Percentiles rank a stretch among this genome's conserved stretches.
phyloP scores from a whole-genome alignment of 2,888 invertebrate species.

The Dicycla oo region DNA sequence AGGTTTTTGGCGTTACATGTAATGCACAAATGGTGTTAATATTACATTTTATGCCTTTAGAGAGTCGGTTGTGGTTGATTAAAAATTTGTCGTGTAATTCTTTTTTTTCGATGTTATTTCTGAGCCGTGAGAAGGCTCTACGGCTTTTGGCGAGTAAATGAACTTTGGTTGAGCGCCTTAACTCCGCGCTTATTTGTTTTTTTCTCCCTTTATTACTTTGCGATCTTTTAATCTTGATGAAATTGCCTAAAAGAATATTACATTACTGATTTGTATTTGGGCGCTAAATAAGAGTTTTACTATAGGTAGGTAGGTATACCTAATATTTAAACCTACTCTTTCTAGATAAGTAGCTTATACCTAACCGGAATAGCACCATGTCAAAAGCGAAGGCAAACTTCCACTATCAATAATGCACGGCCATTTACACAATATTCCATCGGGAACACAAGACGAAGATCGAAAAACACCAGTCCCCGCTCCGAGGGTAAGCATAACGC shows the following conservation, averaged over 20 bases:
- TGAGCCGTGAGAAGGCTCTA: slow-evolving; percentile 68
- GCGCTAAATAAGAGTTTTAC: slow-evolving; percentile 9
- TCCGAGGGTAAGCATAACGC: slow-evolving; percentile 76
- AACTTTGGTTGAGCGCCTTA: slow-evolving; percentile 58
- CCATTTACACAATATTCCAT: slow-evolving; percentile 79
- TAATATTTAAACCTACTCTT: neutral
- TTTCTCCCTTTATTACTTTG: slow-evolving; percentile 62
- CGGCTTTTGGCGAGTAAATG: slow-evolving; percentile 56
- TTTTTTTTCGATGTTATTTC: slow-evolving; percentile 71
- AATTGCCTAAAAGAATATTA: slow-evolving; percentile 41
- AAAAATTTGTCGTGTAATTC: slow-evolving; percentile 77
- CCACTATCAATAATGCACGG: slow-evolving; percentile 79
- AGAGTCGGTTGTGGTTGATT: slow-evolving; percentile 79
- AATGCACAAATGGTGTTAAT: slow-evolving; percentile 87
- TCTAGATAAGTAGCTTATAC: neutral
- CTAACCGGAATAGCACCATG: slow-evolving; percentile 51
- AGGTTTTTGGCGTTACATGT: slow-evolving; percentile 80
- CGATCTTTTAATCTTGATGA: slow-evolving; percentile 56
- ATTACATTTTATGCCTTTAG: slow-evolving; percentile 82
- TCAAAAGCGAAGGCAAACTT: slow-evolving; percentile 64
- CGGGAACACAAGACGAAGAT: slow-evolving; percentile 71
- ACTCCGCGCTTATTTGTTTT: slow-evolving; percentile 56
- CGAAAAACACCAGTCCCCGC: slow-evolving; percentile 71
- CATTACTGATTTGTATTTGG: slow-evolving; percentile 35
- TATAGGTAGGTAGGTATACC: neutral